Base-by-base conservation (phyloP, 2,797 vertebrate genomes). In the Falco peregrinus region DNA sequence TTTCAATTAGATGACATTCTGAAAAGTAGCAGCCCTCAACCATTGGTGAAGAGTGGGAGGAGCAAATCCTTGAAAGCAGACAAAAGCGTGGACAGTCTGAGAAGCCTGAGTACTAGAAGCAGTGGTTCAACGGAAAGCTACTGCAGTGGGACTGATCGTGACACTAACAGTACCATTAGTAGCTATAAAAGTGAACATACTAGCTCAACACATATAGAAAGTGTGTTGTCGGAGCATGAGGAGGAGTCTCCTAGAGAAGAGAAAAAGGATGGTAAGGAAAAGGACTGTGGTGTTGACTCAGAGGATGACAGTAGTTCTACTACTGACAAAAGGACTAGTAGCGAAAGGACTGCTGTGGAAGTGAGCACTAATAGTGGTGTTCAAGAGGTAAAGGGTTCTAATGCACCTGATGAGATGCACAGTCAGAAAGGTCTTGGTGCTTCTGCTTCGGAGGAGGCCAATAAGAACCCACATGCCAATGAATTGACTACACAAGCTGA, bases 101-200 rank as follows among this genome's bases (percentile, higher is more conserved):
- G 98, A 96, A 99, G 99, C 93, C 97, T 99, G 78, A 99, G 99
- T 93, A 99, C 99, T 6, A 98, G 99, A 87, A 99, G 99, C 81
- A 99, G 99, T 57, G 99, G 99, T 96, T 99, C 99, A 48, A 99
- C 99, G 0, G 99, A 99, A 98, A 99, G 99, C 98, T 99, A 99
- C 96, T 99, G 99, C 97, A 99, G 99, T 35, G 99, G 99, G 50
- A 99, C 99, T 4, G 99, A 99, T 97, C 97, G 99, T 43, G 99
- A 99, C 97, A 99, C 99, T 73, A 99, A 99, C 98, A 99, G 99
- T 96, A 99, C 99, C 2, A 97, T 99, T 95, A 99, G 99, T 98
- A 99, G 99, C 98, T 99, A 99, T 80, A 99, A 98, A 97, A 99
- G 99, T 14, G 99, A 99, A 84, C 99, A 99, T 95, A 99, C 99